phyloP scores from a whole-genome alignment of 2,797 vertebrate genomes.

The Xiphorhynchus erythropygius region DNA sequence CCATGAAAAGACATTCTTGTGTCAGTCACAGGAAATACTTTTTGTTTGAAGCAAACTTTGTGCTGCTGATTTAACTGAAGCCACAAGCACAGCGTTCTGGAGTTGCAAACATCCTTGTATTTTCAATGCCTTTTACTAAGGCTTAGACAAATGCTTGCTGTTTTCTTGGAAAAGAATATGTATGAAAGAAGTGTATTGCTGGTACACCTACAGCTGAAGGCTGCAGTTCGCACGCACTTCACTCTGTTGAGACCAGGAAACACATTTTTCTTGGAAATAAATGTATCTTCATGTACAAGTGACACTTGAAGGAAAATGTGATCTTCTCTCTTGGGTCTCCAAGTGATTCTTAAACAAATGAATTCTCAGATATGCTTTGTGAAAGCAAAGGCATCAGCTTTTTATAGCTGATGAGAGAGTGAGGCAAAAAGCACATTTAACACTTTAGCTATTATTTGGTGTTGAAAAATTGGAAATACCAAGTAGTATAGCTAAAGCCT shows the following conservation, averaged over 20 bases:
- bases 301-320: not conserved
- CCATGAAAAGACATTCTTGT: not conserved
- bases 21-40: not conserved
- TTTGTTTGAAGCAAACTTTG: not conserved
- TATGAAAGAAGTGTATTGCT: not conserved
- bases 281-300: not conserved
- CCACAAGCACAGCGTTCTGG: not conserved
- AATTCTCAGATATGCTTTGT: not conserved
- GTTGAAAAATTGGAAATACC: not conserved
- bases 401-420: not conserved
- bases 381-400: not conserved
- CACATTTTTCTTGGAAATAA: not conserved
- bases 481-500: not conserved
- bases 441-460: not conserved
- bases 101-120: not conserved
- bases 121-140: not conserved
- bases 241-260: not conserved
- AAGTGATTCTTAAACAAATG: not conserved
- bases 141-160: not conserved
- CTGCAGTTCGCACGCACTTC: not conserved
- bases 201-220: not conserved
- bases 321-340: not conserved
- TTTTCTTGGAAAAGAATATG: not conserved
- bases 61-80: not conserved
- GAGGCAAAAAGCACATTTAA: not conserved